Conservation (phyloP, 2,113 vertebrate genomes). For the Calidris pygmaea region DNA sequence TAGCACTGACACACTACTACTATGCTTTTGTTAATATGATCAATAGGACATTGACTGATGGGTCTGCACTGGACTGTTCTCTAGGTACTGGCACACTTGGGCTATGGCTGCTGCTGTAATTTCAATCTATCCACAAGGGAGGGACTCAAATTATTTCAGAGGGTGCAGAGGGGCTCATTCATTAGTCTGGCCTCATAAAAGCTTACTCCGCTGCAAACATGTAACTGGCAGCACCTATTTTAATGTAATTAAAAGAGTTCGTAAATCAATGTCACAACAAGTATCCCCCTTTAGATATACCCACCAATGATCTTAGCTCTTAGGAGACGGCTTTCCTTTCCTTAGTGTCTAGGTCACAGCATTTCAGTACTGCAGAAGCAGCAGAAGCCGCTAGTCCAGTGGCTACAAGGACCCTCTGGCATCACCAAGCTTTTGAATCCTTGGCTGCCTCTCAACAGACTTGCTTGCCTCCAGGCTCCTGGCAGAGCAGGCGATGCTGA, state of each 20-base stretch:
- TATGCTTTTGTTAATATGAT: neutral
- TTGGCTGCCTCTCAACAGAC: neutral
- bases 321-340: neutral
- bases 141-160: neutral
- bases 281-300: neutral
- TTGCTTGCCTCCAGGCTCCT: neutral
- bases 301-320: neutral
- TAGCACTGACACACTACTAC: neutral
- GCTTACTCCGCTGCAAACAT: neutral
- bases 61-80: neutral
- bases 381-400: neutral
- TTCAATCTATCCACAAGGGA: neutral
- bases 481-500: neutral
- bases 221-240: neutral
- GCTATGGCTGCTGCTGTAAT: neutral
- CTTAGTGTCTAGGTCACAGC: neutral
- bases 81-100: neutral
- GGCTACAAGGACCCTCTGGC: neutral
- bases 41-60: slow-evolving; percentile 18
- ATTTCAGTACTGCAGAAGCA: neutral
- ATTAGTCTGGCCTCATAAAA: slow-evolving; percentile 23
- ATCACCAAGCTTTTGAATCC: neutral
- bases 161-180: neutral
- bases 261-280: neutral
- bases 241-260: slow-evolving; percentile 4